Evolutionary conservation across 1,140 invertebrate species (phyloP).

Genomic region (Wiebesia pumilae): DNA sequence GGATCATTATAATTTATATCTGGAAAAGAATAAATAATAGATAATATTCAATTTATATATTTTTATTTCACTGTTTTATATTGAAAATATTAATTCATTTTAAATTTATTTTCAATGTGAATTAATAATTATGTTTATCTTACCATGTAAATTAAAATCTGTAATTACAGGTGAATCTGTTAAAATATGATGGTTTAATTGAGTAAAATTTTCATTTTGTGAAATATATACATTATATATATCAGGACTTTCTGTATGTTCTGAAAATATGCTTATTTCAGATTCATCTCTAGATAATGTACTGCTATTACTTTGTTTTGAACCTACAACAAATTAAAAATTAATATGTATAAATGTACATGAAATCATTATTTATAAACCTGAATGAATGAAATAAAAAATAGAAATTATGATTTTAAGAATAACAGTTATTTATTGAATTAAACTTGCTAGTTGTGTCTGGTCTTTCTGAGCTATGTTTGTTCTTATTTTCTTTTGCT

Average conservation of each 20-base stretch:
- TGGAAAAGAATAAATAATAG: slow-evolving; percentile 58
- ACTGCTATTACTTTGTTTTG: slow-evolving; percentile 76
- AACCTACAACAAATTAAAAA: slow-evolving; percentile 64
- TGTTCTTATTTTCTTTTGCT: slow-evolving; percentile 81
- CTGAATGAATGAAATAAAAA: too few species aligned
- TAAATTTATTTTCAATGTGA: too few species aligned
- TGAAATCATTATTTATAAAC: background rate
- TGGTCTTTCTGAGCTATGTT: slow-evolving; percentile 77
- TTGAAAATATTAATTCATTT: too few species aligned
- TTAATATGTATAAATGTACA: background rate
- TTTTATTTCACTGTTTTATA: slow-evolving; percentile 38
- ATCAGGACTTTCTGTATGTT: slow-evolving; percentile 67
- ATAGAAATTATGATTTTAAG: background rate
- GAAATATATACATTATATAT: slow-evolving; percentile 61
- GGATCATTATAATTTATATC: slow-evolving; percentile 85
- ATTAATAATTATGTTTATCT: background rate
- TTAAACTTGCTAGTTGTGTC: slow-evolving; percentile 65
- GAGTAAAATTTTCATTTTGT: slow-evolving; percentile 57
- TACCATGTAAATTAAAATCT: slow-evolving; percentile 56
- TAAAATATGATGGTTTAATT: slow-evolving; percentile 52
- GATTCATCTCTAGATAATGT: slow-evolving; percentile 77
- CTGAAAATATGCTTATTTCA: slow-evolving; percentile 75
- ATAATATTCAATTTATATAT: background rate
- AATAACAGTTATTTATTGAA: background rate
- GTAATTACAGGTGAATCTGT: slow-evolving; percentile 58